These are phyloP conservation scores for Drosophila lacertosa DNA, from an alignment of 1,140 invertebrate species.

Conservation along the genomic window DNA sequence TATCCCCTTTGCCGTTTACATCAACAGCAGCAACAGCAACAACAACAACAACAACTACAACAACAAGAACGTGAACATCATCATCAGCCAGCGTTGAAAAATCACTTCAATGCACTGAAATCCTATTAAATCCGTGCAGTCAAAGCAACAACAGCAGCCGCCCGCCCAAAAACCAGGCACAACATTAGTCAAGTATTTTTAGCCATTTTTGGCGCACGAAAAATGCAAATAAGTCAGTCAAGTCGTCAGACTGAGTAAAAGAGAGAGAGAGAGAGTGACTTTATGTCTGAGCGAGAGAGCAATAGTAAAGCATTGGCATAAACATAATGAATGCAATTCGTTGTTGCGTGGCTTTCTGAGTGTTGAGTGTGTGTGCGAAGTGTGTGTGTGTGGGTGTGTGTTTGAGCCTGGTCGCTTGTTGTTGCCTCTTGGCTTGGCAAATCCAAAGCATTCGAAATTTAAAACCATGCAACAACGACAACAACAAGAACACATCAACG, in stretches of 20 bases:
- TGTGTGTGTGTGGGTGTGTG: neutral
- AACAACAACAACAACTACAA: neutral
- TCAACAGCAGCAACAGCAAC: constrained; percentile 5
- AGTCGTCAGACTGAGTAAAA: constrained; percentile 4
- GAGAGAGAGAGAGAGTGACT: neutral
- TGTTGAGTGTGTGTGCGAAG: constrained; percentile 31
- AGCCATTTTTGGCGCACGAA: constrained; percentile 62
- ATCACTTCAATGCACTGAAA: constrained; percentile 74
- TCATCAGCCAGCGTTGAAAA: constrained; percentile 50
- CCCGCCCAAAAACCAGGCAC: constrained; percentile 34
- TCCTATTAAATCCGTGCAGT: constrained; percentile 68
- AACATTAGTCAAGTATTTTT: constrained; percentile 74
- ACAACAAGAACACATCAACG: constrained; percentile 38
- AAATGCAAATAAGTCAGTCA: constrained; percentile 66
- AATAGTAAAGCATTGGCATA: constrained; percentile 16
- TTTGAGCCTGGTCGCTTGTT: neutral
- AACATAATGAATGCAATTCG: constrained; percentile 69
- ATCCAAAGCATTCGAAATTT: constrained; percentile 63
- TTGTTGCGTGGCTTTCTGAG: constrained; percentile 59
- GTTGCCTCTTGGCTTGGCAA: constrained; percentile 8
- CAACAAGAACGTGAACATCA: constrained; percentile 14
- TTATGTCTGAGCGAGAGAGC: neutral
- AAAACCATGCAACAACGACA: constrained; percentile 49
- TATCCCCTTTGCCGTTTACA: constrained; percentile 24
- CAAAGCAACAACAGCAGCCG: constrained; percentile 19